These are phyloP conservation scores for Parnassius mnemosyne DNA, from an alignment of 2,888 invertebrate genomes.

Conservation along the genomic window DNA sequence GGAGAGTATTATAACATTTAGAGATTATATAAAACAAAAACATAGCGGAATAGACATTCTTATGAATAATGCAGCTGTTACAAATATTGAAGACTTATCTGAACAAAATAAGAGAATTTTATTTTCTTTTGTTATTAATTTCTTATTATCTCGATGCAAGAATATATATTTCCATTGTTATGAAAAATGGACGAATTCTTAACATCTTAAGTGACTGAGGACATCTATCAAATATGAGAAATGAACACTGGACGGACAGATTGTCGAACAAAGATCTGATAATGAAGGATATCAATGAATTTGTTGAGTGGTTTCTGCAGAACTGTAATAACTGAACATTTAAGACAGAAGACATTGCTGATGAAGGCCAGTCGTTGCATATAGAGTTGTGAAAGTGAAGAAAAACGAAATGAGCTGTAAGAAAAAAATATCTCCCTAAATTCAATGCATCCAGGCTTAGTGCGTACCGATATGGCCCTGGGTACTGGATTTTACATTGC, in stretches of 20 bases:
- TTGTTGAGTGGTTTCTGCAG: conserved; percentile 84
- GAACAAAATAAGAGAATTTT: conserved; percentile 81
- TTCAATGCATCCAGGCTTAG: conserved; percentile 85
- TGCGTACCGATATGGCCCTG: conserved; percentile 89
- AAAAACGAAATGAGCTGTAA: conserved; percentile 82
- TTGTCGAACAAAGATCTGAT: conserved; percentile 50
- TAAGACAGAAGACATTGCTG: conserved; percentile 49
- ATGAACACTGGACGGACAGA: conserved; percentile 55
- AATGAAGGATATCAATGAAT: conserved; percentile 55
- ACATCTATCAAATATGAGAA: conserved; percentile 83
- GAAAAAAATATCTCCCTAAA: conserved; percentile 81
- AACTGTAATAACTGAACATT: conserved; percentile 50
- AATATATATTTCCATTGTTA: conserved; percentile 84
- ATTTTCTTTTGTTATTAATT: conserved; percentile 85
- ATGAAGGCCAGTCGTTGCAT: conserved; percentile 81
- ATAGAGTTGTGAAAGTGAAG: conserved; percentile 86
- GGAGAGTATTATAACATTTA: conserved; percentile 77
- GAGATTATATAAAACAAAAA: conserved; percentile 73
- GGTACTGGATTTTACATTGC: conserved; percentile 79
- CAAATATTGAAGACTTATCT: conserved; percentile 60
- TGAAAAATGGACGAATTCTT: too few species aligned
- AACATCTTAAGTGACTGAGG: conserved; percentile 40
- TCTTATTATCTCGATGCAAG: conserved; percentile 43
- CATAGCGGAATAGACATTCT: conserved; percentile 87
- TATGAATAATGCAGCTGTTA: conserved; percentile 84